Conservation (phyloP, 2,113 vertebrate species). For the Psittacus erithacus region DNA sequence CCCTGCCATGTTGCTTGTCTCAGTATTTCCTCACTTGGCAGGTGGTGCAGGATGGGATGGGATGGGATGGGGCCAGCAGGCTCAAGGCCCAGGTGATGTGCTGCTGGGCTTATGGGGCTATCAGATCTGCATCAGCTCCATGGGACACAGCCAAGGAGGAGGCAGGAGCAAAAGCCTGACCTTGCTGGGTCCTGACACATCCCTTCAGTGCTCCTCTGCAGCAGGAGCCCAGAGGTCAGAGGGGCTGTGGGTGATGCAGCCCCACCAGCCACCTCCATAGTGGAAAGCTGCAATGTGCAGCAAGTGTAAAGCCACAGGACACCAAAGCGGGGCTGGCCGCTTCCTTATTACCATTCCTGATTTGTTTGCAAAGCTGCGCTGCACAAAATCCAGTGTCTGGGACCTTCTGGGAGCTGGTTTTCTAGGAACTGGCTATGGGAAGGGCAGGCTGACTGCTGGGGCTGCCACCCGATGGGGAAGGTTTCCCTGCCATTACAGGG, state of each 20-base stretch:
- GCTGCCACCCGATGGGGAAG: background rate
- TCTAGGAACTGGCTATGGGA: background rate
- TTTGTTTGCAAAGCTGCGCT: conserved; percentile 9
- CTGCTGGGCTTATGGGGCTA: background rate
- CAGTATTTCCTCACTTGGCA: background rate
- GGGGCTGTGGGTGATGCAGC: background rate
- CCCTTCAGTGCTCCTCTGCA: background rate
- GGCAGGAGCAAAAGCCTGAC: background rate
- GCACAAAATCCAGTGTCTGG: background rate
- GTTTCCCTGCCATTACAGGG: background rate
- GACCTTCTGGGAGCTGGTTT: background rate
- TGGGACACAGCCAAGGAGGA: background rate
- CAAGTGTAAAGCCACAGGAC: background rate
- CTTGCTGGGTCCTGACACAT: background rate
- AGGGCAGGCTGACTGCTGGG: background rate
- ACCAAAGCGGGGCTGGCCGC: background rate
- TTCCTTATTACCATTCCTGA: background rate
- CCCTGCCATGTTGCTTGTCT: background rate
- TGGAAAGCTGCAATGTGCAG: background rate
- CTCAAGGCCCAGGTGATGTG: background rate
- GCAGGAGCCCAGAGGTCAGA: background rate
- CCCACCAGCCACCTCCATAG: accelerated
- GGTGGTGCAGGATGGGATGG: background rate
- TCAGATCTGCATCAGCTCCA: background rate
- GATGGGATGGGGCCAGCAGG: background rate